phyloP scores from a whole-genome alignment of 2,113 vertebrate species.

The Ameiurus melas region DNA sequence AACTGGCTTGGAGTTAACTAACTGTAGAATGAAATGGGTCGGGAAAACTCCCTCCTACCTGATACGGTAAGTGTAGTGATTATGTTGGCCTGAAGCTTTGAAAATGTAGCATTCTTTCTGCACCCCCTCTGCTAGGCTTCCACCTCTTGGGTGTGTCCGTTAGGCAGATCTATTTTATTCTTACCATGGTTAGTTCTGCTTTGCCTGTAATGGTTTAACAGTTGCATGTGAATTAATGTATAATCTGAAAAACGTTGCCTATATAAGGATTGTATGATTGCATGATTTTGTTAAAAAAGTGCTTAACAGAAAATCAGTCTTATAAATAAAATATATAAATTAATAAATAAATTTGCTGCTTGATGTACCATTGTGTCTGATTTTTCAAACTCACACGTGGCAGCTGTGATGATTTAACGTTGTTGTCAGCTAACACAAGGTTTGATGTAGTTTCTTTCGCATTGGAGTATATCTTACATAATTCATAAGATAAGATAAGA shows the following conservation, averaged over 20 bases:
- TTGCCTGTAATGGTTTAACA: neutral
- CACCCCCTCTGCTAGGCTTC: neutral
- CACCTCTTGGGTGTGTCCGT: constrained; percentile 9
- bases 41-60: neutral
- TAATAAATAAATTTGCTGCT: neutral
- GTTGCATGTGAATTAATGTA: neutral
- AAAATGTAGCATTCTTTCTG: constrained; percentile 20
- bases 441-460: neutral
- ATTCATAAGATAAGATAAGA: neutral
- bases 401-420: neutral
- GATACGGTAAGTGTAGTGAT: neutral
- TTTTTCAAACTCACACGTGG: neutral
- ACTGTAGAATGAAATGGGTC: constrained; percentile 9
- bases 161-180: neutral
- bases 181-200: neutral
- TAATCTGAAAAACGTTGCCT: neutral
- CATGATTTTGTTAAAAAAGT: neutral
- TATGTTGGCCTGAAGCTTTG: constrained; percentile 17
- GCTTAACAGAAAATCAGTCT: neutral
- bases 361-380: neutral
- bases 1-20: neutral
- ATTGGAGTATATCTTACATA: neutral
- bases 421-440: neutral
- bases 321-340: neutral
- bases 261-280: neutral